Conservation (phyloP, 2,113 vertebrate species). For the Vicugna pacos region DNA sequence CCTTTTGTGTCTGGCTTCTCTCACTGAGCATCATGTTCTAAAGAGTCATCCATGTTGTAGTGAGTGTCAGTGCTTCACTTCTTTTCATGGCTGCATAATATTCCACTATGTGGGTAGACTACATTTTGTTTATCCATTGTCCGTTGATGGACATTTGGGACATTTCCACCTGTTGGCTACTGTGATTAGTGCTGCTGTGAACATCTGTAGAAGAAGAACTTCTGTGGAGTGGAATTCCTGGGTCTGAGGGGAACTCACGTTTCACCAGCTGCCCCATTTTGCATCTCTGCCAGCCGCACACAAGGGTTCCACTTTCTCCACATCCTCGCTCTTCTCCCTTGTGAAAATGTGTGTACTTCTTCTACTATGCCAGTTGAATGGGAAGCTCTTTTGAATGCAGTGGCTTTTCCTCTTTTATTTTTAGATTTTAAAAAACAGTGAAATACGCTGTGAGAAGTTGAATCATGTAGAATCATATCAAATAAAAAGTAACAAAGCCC, state of each 20-base stretch:
- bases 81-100: fast-evolving
- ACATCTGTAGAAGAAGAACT: neutral
- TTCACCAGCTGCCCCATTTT: too few species aligned
- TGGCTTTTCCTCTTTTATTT: neutral
- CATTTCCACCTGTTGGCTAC: neutral
- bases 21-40: neutral
- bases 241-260: neutral
- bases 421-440: neutral
- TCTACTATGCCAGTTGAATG: neutral
- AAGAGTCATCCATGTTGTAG: neutral
- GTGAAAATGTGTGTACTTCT: neutral
- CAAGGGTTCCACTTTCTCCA: neutral
- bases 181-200: neutral
- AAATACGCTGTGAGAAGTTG: neutral
- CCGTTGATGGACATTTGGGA: fast-evolving
- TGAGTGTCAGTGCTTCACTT: fast-evolving
- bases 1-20: neutral
- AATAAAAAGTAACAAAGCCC: neutral
- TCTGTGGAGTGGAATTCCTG: neutral
- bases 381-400: neutral
- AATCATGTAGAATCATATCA: neutral
- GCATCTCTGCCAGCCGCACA: neutral
- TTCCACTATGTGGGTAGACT: neutral
- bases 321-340: neutral
- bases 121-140: neutral